Conservation (phyloP, 1,140 invertebrate genomes). For the Homalodisca vitripennis region DNA sequence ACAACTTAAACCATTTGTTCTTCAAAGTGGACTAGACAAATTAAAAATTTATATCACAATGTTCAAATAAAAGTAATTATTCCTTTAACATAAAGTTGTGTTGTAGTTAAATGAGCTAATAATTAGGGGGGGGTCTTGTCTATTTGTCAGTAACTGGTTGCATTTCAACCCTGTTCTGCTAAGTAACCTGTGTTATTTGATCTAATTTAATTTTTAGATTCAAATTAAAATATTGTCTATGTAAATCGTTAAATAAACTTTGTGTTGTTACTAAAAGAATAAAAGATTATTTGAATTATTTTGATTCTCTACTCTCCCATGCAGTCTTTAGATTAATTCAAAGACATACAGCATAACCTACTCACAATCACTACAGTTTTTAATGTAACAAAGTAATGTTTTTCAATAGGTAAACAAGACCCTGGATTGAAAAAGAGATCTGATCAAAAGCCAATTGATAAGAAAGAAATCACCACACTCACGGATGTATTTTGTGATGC, state of each 20-base stretch:
- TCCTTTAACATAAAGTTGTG: background rate
- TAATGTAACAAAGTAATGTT: background rate
- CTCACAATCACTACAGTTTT: background rate
- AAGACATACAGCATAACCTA: background rate
- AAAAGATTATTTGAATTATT: background rate
- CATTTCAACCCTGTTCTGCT: too few relatives aligned
- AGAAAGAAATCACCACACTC: background rate
- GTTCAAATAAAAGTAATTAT: background rate
- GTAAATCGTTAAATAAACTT: background rate
- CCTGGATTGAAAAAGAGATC: conserved; percentile 7
- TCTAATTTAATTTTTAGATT: background rate
- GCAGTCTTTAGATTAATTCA: background rate
- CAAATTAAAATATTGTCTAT: background rate
- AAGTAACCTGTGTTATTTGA: too few relatives aligned
- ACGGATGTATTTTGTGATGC: conserved; percentile 2
- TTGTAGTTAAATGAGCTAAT: background rate
- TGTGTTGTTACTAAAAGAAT: background rate
- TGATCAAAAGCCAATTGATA: background rate
- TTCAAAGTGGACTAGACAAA: background rate
- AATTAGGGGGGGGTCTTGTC: background rate
- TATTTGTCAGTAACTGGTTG: background rate
- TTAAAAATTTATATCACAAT: background rate
- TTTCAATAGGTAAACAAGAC: background rate
- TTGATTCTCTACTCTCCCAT: background rate
- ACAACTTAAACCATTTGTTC: background rate